A percentile compares a stretch with the other conserved stretches of the same genome.
phyloP scores from a whole-genome alignment of 2,888 invertebrate genomes.

The Pyrrhia umbra region DNA sequence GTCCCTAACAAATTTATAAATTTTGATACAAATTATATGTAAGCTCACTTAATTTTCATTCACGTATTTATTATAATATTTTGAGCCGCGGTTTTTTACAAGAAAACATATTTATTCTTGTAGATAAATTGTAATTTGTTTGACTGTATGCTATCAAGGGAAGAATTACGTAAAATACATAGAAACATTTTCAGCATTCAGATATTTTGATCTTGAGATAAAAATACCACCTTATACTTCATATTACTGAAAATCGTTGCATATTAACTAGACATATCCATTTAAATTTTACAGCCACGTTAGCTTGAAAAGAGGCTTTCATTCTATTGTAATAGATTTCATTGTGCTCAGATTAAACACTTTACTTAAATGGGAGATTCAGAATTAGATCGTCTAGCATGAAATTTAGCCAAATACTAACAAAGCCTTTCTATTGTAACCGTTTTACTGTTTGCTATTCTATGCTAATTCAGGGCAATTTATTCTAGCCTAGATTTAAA shows the following conservation, averaged over 20 bases:
- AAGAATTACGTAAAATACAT: too few species aligned
- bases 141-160: too few species aligned
- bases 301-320: background rate
- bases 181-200: too few species aligned
- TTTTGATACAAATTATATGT: too few species aligned
- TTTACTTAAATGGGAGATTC: slow-evolving; percentile 26
- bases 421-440: slow-evolving; percentile 34
- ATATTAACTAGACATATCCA: background rate
- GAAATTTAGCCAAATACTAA: slow-evolving; percentile 29
- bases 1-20: too few species aligned
- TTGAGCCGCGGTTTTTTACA: too few species aligned
- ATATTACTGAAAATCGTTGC: background rate
- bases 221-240: background rate
- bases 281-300: background rate
- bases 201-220: background rate
- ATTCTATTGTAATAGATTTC: slow-evolving; percentile 15
- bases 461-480: slow-evolving; percentile 36
- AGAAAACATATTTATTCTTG: too few species aligned
- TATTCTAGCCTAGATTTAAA: slow-evolving; percentile 7
- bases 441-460: slow-evolving; percentile 18
- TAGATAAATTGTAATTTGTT: too few species aligned
- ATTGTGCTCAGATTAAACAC: slow-evolving; percentile 36
- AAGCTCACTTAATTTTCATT: too few species aligned
- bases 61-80: too few species aligned
- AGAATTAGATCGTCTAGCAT: slow-evolving; percentile 30